phyloP scores from a whole-genome alignment of 2,113 vertebrate genomes.

The Hippocampus mohnikei region DNA sequence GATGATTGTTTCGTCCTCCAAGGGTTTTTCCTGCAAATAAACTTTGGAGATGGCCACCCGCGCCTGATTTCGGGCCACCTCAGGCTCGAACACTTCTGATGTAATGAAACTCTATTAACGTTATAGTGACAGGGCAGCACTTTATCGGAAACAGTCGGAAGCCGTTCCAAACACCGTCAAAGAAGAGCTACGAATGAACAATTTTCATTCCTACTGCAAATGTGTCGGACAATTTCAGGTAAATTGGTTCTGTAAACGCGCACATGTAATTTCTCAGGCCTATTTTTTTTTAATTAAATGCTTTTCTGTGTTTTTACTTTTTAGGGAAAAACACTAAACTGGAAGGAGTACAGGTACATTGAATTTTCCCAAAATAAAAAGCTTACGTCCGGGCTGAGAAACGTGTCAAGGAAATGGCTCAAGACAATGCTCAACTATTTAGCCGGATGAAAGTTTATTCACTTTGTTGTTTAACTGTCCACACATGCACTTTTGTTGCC shows the following conservation, averaged over 20 bases:
- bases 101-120: not conserved
- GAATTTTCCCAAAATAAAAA: no score
- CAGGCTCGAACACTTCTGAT: not conserved
- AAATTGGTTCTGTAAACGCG: not conserved
- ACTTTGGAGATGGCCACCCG: not conserved
- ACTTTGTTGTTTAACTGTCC: not conserved
- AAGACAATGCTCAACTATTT: not conserved
- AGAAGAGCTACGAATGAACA: not conserved
- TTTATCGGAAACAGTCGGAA: not conserved
- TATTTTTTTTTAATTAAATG: not conserved
- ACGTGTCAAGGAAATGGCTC: not conserved
- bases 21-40: not conserved
- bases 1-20: slow-evolving; percentile 12
- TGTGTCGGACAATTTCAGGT: not conserved
- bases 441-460: not conserved
- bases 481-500: not conserved
- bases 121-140: no score
- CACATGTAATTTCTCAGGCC: not conserved
- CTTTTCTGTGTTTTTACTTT: no score
- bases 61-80: not conserved
- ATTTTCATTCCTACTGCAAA: not conserved
- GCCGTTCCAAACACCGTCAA: not conserved
- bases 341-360: not conserved
- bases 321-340: not conserved
- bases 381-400: not conserved